Percentiles rank a stretch among this genome's conserved stretches.
Evolutionary conservation across 2,888 invertebrate genomes (phyloP).

Genomic region (Prosapia bicincta): DNA sequence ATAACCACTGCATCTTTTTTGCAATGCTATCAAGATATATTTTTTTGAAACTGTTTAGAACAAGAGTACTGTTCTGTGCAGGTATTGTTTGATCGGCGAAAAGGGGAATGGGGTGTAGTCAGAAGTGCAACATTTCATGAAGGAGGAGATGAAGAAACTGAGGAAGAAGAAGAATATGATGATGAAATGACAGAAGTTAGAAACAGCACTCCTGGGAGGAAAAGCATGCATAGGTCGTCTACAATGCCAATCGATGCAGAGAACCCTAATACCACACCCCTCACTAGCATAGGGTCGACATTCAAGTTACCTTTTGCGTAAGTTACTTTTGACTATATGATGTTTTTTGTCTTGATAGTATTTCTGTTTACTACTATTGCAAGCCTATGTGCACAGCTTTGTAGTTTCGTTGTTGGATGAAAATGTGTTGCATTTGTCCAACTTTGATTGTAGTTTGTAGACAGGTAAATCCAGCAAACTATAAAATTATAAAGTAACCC

Average conservation of each 20-base stretch:
- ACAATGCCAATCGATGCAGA: constrained; percentile 58
- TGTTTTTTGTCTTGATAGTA: neutral
- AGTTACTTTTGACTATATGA: constrained; percentile 40
- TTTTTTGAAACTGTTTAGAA: no score
- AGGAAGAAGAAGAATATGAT: constrained; percentile 19
- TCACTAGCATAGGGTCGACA: constrained; percentile 72
- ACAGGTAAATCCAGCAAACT: no score
- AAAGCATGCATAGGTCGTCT: constrained; percentile 44
- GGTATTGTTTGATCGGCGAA: constrained; percentile 54
- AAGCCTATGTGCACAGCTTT: neutral
- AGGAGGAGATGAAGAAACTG: constrained; percentile 18
- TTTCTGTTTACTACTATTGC: neutral
- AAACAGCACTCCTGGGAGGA: constrained; percentile 1
- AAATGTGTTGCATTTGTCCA: no score
- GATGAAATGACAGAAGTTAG: constrained; percentile 15
- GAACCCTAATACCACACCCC: constrained; percentile 52
- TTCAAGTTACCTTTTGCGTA: constrained; percentile 85
- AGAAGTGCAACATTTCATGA: constrained; percentile 48
- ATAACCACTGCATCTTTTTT: no score
- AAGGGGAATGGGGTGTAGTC: constrained; percentile 38
- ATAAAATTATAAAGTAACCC: no score
- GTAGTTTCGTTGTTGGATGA: neutral
- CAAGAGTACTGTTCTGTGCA: no score
- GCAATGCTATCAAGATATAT: no score
- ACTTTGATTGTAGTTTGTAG: no score